Conservation (phyloP, 2,888 invertebrate genomes). For the Cryptocheilus praepositus region DNA sequence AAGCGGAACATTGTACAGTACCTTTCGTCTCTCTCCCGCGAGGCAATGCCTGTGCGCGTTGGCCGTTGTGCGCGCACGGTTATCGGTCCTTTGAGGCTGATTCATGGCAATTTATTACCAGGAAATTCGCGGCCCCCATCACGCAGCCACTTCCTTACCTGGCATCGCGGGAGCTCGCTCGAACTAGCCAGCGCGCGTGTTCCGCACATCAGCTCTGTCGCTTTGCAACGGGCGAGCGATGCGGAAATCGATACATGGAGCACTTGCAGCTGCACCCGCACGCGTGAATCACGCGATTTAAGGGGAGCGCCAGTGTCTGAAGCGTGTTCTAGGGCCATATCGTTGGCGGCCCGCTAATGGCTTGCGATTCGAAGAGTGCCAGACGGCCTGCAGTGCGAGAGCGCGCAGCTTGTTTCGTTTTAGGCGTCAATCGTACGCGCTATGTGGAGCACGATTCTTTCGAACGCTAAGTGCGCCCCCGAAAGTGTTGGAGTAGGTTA, state of each 20-base stretch:
- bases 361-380: not conserved
- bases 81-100: slow-evolving; percentile 42
- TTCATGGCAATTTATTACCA: slow-evolving; percentile 58
- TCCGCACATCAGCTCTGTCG: not conserved
- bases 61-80: slow-evolving; percentile 3
- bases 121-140: slow-evolving; percentile 36
- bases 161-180: slow-evolving; percentile 15
- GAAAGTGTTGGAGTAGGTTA: too few species aligned
- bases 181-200: slow-evolving; percentile 25
- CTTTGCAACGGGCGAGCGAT: slow-evolving; percentile 26
- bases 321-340: not conserved
- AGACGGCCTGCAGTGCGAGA: not conserved
- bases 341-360: not conserved
- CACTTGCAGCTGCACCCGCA: slow-evolving; percentile 32
- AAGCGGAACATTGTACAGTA: not conserved
- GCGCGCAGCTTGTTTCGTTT: not conserved
- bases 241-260: slow-evolving; percentile 45
- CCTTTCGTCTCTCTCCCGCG: not conserved
- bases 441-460: too few species aligned
- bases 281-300: slow-evolving; percentile 37
- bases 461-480: too few species aligned
- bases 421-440: too few species aligned
- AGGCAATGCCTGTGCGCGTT: not conserved
- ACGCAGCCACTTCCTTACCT: slow-evolving; percentile 33
- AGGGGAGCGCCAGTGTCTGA: slow-evolving; percentile 11